These are phyloP conservation scores for Gadopsis bispinosus DNA, from an alignment of 2,797 vertebrate species.

Conservation along the genomic window DNA sequence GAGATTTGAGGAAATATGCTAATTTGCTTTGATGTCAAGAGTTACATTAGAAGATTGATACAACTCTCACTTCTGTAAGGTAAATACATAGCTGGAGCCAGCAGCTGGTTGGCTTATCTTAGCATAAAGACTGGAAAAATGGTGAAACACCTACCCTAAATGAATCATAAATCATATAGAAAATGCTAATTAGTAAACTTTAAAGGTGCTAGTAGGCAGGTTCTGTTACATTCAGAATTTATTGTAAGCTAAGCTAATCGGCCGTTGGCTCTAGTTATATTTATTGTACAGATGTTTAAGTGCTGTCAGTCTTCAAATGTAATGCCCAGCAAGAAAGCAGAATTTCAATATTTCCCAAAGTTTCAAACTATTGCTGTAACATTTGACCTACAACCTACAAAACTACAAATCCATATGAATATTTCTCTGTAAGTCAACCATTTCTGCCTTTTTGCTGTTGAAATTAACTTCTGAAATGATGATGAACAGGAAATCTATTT, in stretches of 20 bases:
- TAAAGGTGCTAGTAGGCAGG: background rate
- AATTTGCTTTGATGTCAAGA: background rate
- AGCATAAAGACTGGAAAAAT: background rate
- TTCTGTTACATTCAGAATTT: background rate
- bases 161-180: background rate
- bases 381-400: background rate
- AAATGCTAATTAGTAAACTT: background rate
- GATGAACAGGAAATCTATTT: background rate
- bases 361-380: background rate
- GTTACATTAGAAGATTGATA: background rate
- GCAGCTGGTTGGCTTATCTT: background rate
- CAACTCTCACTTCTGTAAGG: background rate
- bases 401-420: background rate
- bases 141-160: background rate
- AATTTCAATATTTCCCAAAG: background rate
- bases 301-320: no score
- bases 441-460: background rate
- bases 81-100: no score
- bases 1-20: background rate
- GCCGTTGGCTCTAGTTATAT: background rate
- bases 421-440: background rate
- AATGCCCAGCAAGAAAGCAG: background rate
- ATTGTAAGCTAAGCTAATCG: background rate
- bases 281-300: background rate
- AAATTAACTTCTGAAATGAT: background rate